Conservation (phyloP, 2,888 invertebrate species). For the Tetragonula carbonaria region DNA sequence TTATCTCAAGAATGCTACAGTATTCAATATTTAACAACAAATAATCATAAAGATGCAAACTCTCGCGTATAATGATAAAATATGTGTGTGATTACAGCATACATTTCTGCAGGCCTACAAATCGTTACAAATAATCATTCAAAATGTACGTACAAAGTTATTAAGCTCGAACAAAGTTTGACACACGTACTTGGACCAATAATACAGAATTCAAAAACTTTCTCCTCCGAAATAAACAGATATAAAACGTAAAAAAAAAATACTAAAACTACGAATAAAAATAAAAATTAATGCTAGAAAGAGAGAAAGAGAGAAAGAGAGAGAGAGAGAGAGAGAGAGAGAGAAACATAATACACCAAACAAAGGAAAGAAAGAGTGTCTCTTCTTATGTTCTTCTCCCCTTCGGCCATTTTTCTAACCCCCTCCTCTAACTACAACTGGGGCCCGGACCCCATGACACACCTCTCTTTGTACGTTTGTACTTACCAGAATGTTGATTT, state of each 20-base stretch:
- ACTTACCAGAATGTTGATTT: slow-evolving; percentile 82
- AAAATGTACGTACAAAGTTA: not conserved
- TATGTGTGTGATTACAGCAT: not conserved
- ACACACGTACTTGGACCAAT: not conserved
- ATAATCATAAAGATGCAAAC: not conserved
- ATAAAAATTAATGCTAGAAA: not conserved
- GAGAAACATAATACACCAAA: not conserved
- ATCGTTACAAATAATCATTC: not conserved
- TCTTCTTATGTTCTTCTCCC: slow-evolving; percentile 41
- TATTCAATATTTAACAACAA: not conserved
- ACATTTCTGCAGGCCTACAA: not conserved
- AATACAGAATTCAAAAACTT: not conserved
- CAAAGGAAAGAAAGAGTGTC: slow-evolving; percentile 14
- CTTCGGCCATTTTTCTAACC: slow-evolving; percentile 78
- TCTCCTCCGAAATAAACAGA: not conserved
- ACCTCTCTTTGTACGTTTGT: slow-evolving; percentile 28
- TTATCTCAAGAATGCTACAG: not conserved
- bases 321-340: no score
- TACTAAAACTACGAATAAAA: not conserved
- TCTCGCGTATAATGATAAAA: not conserved
- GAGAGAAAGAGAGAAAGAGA: no score
- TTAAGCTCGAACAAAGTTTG: not conserved
- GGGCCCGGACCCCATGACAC: slow-evolving; percentile 60
- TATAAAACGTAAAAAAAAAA: not conserved
- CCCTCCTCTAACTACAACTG: slow-evolving; percentile 59